Evolutionary conservation across 1,140 invertebrate genomes (phyloP).

Genomic region (Hyles vespertilio): DNA sequence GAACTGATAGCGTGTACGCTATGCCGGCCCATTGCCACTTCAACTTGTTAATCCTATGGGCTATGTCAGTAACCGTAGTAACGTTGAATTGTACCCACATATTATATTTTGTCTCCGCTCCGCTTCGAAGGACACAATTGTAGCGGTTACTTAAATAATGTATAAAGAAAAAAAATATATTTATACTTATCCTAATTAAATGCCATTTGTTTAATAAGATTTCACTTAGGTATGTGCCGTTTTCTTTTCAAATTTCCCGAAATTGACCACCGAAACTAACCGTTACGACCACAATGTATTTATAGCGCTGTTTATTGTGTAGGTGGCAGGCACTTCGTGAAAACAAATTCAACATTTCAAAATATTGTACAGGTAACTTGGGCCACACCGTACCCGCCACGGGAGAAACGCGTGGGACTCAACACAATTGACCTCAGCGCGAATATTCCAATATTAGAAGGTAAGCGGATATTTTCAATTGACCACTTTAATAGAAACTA

Average conservation of each 20-base stretch:
- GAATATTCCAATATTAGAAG: not conserved
- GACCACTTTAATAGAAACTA: conserved; percentile 16
- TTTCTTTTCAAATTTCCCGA: not conserved
- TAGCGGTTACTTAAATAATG: too few species aligned
- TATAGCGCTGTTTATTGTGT: conserved; percentile 51
- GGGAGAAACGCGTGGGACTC: conserved; percentile 17
- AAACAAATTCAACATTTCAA: not conserved
- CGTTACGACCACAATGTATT: conserved; percentile 32
- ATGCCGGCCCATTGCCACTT: too few species aligned
- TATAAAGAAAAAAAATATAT: not conserved
- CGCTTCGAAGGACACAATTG: too few species aligned
- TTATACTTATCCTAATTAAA: not conserved
- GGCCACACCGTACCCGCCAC: conserved; percentile 27
- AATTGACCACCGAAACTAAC: not conserved
- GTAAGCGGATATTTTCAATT: too few species aligned
- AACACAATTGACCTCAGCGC: conserved; percentile 24
- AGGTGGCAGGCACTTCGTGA: conserved; percentile 3
- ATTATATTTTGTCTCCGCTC: too few species aligned
- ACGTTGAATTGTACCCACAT: too few species aligned
- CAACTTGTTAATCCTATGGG: too few species aligned
- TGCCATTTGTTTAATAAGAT: not conserved
- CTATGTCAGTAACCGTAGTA: too few species aligned
- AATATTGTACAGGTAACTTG: conserved; percentile 32
- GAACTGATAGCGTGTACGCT: too few species aligned
- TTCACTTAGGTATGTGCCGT: not conserved